Evolutionary conservation across 1,140 invertebrate genomes (phyloP).

Genomic region (Scaptomyza graminum): DNA sequence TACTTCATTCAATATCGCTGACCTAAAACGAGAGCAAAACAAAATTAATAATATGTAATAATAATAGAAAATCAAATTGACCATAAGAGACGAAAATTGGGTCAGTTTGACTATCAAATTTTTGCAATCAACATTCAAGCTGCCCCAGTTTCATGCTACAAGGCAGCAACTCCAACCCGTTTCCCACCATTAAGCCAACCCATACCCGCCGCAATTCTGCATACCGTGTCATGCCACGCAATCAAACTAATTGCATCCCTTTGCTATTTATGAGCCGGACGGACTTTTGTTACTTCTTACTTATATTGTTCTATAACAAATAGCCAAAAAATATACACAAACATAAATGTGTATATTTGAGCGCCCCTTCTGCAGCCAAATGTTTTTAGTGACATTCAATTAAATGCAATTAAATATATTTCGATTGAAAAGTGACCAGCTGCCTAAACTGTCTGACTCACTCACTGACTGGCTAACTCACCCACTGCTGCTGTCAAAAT

Average conservation of each 20-base stretch:
- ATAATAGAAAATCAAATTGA: neutral
- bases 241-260: conserved; percentile 47
- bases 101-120: conserved; percentile 38
- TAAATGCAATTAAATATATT: conserved; percentile 38
- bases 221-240: conserved; percentile 27
- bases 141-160: conserved; percentile 30
- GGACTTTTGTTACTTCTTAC: neutral
- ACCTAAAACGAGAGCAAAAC: conserved; percentile 86
- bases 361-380: neutral
- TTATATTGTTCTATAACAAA: neutral
- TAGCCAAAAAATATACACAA: neutral
- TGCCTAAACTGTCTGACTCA: neutral
- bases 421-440: conserved; percentile 31
- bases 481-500: neutral
- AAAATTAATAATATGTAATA: no score
- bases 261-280: conserved; percentile 29
- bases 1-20: conserved; percentile 96
- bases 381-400: conserved; percentile 36
- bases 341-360: conserved; percentile 4
- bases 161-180: neutral
- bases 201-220: conserved; percentile 15
- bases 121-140: conserved; percentile 40
- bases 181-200: neutral
- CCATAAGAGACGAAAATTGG: conserved; percentile 18
- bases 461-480: conserved; percentile 3